Evolutionary conservation across 2,888 invertebrate species (phyloP), one percentile per base, ranked within the genome.

Genomic region (Drosophila histrio): DNA sequence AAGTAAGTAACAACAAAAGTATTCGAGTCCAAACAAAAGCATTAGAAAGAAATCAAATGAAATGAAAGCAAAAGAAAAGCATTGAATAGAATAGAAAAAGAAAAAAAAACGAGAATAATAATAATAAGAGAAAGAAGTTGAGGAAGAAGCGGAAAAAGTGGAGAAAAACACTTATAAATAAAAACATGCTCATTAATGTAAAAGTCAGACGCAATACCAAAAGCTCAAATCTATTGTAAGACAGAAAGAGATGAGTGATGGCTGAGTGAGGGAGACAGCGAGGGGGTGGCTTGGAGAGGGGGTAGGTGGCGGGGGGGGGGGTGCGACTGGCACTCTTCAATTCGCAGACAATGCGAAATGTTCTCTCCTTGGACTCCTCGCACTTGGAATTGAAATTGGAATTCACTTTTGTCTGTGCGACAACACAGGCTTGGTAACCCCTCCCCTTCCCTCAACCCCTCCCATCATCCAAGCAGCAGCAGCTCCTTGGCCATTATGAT

Each of bases 161-260:
- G 43, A 71, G 56, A 53, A 72, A 69, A 82, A 73, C 79, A 87
- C 83, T 82, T 87, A 82, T 82, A 87, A 82, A 82, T 86, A 86
- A 83, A 86, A 83, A 87, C 88, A 83, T 86, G 83, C 86, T 84
- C 83, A 84, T 84, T 88, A 88, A 88, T 87, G 71, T 87, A 84
- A 84, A 77, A 88, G 88, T 81, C 87, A 75, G 72, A 68, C 77
- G 62, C 49, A 57, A 61, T 54, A 9, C 21, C 34, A 49, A 62
- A 62, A 58, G 57, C 60, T 44, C 30, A 32, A 34, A 36, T 30
- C 39, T 36, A 24, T 43, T 22, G 28, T 22, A 15, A 22, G 46
- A 8, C 28, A 30, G 34, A 62, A 19, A 24, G 58, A 59, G 64
- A 69, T 22, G 15, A 21, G 8, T n/a, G 38, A 6, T 21, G 41